These are phyloP conservation scores for Sclerurus mexicanus DNA, from an alignment of 2,113 vertebrate genomes.

Conservation along the genomic window DNA sequence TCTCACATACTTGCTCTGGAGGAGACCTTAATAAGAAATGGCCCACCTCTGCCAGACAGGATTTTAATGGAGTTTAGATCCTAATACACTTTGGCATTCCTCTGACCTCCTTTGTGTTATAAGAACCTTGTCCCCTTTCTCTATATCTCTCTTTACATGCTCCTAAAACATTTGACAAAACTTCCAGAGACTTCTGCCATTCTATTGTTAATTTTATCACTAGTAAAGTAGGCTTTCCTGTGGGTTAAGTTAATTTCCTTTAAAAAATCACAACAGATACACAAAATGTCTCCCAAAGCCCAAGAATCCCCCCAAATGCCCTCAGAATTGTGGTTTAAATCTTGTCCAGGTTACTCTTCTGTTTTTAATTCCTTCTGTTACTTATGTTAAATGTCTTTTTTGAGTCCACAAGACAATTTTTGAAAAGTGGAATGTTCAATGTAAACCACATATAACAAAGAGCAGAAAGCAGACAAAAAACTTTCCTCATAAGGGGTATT, in stretches of 20 bases:
- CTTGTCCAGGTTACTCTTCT: background rate
- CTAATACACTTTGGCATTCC: background rate
- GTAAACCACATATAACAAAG: background rate
- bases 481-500: background rate
- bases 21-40: background rate
- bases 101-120: background rate
- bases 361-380: background rate
- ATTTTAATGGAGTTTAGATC: background rate
- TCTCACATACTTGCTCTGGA: background rate
- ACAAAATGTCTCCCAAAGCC: background rate
- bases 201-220: background rate
- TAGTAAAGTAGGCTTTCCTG: background rate
- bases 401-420: background rate
- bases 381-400: background rate
- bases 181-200: background rate
- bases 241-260: background rate
- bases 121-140: background rate
- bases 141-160: background rate
- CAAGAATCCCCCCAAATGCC: background rate
- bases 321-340: background rate
- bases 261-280: background rate
- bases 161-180: background rate
- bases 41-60: background rate
- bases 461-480: background rate
- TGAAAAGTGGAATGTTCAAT: background rate